These are phyloP conservation scores for Hypolimnas misippus DNA, from an alignment of 2,888 invertebrate genomes.

Conservation along the genomic window DNA sequence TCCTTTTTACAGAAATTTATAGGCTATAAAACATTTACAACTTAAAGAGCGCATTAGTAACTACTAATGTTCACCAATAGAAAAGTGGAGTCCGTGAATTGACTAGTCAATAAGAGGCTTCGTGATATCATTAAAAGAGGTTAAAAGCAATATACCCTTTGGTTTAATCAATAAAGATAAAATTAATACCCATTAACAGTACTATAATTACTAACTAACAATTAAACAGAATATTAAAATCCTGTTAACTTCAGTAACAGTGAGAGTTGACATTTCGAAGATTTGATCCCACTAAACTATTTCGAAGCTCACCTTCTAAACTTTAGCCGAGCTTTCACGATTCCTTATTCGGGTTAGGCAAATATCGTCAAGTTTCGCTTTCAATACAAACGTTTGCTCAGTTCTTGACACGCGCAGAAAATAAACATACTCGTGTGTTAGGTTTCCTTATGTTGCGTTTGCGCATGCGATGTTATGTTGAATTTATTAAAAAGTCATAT, in stretches of 20 bases:
- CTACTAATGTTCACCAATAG: too few relatives aligned
- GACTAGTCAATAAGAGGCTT: too few relatives aligned
- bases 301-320: constrained; percentile 39
- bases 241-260: constrained; percentile 1
- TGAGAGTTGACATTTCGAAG: constrained; percentile 30
- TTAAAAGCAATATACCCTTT: too few relatives aligned
- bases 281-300: constrained; percentile 11
- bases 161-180: too few relatives aligned
- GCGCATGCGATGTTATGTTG: neutral
- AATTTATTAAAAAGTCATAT: constrained; percentile 2
- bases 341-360: constrained; percentile 50
- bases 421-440: constrained; percentile 6
- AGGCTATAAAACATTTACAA: too few relatives aligned
- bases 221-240: neutral
- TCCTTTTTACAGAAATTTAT: too few relatives aligned
- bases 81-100: too few relatives aligned
- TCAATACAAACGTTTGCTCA: constrained; percentile 46
- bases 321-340: constrained; percentile 47
- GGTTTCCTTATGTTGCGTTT: constrained; percentile 10
- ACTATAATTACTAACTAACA: neutral
- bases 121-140: too few relatives aligned
- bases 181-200: neutral
- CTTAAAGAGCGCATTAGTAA: too few relatives aligned
- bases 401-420: constrained; percentile 40
- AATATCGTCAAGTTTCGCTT: constrained; percentile 50